These are phyloP conservation scores for Gnatocerus cornutus DNA, from an alignment of 2,888 invertebrate species.

Conservation along the genomic window DNA sequence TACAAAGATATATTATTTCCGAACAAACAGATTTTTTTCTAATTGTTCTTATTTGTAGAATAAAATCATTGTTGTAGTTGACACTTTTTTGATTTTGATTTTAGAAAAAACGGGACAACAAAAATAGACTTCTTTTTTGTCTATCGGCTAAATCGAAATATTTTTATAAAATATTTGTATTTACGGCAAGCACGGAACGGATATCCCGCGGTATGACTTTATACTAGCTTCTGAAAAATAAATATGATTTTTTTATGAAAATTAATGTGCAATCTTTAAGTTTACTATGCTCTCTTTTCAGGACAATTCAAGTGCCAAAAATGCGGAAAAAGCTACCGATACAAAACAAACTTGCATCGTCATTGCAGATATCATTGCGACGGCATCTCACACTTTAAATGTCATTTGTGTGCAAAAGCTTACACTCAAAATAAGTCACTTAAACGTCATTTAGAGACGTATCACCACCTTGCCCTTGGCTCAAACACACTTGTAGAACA, in stretches of 20 bases:
- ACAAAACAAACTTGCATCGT: conserved; percentile 64
- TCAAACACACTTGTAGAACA: no score
- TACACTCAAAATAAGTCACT: conserved; percentile 60
- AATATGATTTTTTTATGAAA: no score
- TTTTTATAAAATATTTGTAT: no score
- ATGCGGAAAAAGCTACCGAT: conserved; percentile 63
- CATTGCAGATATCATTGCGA: conserved; percentile 66
- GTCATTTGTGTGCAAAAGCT: conserved; percentile 58
- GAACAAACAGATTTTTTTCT: conserved; percentile 13
- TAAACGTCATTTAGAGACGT: conserved; percentile 51
- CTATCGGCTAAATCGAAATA: no score
- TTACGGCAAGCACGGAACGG: no score
- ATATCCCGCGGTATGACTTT: no score
- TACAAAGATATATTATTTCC: conserved; percentile 25
- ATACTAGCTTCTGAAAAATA: no score
- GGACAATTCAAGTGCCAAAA: conserved; percentile 18
- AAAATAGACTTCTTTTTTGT: no score
- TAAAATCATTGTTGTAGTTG: conserved; percentile 8
- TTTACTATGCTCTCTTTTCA: not conserved
- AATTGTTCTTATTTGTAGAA: not conserved
- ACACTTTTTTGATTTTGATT: conserved; percentile 1
- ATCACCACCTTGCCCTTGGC: not conserved
- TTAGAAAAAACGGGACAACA: not conserved
- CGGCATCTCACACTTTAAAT: conserved; percentile 59
- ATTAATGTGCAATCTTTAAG: not conserved